phyloP scores from a whole-genome alignment of 2,113 vertebrate genomes.

The Willisornis vidua region DNA sequence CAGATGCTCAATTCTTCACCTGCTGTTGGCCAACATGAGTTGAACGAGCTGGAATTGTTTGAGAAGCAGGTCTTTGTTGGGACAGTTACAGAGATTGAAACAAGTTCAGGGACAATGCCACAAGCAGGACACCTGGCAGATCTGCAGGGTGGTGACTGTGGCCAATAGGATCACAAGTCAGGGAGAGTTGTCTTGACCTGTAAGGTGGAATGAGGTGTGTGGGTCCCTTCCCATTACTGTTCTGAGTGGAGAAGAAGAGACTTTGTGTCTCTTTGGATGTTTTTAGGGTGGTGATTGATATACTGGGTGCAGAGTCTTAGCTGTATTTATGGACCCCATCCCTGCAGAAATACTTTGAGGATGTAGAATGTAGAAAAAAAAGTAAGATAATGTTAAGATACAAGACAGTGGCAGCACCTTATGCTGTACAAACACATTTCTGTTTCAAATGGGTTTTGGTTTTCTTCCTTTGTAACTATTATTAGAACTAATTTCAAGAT shows the following conservation, averaged over 20 bases:
- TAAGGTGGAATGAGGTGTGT: neutral
- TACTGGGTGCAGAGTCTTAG: neutral
- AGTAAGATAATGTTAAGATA: neutral
- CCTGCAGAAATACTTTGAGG: neutral
- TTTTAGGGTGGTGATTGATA: neutral
- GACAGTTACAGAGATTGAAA: neutral
- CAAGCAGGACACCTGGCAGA: neutral
- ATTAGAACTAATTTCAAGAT: slow-evolving; percentile 43
- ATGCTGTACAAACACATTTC: neutral
- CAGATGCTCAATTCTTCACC: neutral
- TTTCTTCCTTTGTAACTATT: slow-evolving; percentile 42
- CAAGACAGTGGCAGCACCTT: neutral
- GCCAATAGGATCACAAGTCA: neutral
- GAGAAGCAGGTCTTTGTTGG: neutral
- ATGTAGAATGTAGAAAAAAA: neutral
- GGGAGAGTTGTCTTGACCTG: neutral
- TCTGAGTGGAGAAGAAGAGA: neutral
- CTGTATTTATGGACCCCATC: neutral
- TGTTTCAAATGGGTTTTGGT: slow-evolving; percentile 10
- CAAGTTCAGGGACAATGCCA: accelerated
- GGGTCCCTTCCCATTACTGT: neutral
- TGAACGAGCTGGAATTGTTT: neutral
- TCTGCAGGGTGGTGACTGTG: neutral
- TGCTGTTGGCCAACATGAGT: accelerated
- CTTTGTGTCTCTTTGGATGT: neutral